These are phyloP conservation scores for Vimba vimba DNA, from an alignment of 2,113 vertebrate genomes.

Conservation along the genomic window DNA sequence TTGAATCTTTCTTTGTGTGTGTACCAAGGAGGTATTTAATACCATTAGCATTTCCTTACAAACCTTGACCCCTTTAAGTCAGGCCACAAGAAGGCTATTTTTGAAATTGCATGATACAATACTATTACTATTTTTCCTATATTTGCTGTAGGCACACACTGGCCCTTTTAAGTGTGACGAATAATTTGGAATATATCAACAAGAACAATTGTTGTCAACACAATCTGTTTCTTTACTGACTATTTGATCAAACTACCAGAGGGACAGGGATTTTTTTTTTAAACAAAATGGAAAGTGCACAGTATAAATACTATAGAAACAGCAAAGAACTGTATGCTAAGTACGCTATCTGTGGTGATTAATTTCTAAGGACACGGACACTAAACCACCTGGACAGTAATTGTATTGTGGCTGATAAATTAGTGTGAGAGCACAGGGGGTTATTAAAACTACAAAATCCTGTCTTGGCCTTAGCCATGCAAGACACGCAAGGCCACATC, in stretches of 20 bases:
- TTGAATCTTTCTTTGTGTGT: neutral
- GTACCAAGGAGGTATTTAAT: neutral
- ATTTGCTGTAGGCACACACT: neutral
- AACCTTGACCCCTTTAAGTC: neutral
- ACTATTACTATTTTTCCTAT: neutral
- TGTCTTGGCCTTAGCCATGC: neutral
- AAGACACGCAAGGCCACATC: neutral
- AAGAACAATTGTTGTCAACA: neutral
- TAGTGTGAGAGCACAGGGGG: neutral
- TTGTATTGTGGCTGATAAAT: neutral
- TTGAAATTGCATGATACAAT: neutral
- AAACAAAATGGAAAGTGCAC: neutral
- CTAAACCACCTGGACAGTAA: neutral
- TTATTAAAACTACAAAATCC: slow-evolving; percentile 8
- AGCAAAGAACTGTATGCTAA: neutral
- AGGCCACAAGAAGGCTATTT: neutral
- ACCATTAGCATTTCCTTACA: neutral
- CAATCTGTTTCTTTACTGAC: neutral
- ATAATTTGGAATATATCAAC: neutral
- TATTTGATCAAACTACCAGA: neutral
- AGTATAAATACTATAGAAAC: neutral
- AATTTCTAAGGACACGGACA: neutral
- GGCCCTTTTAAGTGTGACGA: neutral
- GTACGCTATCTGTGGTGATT: neutral
- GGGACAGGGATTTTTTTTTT: neutral